Evolutionary conservation across 2,113 vertebrate species (phyloP).

Genomic region (Puffinus mauretanicus): DNA sequence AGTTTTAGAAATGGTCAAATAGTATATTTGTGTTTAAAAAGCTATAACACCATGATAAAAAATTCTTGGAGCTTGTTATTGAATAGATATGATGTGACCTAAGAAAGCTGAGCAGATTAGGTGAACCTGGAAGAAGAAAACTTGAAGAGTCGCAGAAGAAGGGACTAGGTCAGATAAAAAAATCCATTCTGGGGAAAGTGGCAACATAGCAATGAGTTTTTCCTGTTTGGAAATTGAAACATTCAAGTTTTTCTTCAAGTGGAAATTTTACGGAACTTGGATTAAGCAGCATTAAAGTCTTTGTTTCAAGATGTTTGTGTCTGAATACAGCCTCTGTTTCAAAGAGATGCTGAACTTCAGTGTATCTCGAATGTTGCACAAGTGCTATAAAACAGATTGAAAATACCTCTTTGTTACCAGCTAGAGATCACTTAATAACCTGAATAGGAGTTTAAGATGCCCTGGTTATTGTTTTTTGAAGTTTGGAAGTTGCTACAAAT

Average conservation of each 20-base stretch:
- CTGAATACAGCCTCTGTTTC: neutral
- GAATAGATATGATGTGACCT: neutral
- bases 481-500: neutral
- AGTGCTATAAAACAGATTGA: neutral
- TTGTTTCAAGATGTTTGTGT: neutral
- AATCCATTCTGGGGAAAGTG: neutral
- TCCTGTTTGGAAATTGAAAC: neutral
- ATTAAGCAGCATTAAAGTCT: neutral
- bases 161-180: neutral
- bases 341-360: neutral
- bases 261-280: neutral
- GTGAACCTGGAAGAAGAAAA: neutral
- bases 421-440: neutral
- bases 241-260: neutral
- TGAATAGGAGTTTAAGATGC: neutral
- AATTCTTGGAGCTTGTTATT: neutral
- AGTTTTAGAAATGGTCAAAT: neutral
- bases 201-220: neutral
- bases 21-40: neutral
- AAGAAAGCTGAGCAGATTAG: neutral
- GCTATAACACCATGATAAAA: neutral
- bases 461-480: neutral
- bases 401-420: neutral
- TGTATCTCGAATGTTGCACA: neutral
- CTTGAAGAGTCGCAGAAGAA: neutral